Base-by-base conservation (phyloP, 2,888 invertebrate genomes). In the Auanema freiburgensis region DNA sequence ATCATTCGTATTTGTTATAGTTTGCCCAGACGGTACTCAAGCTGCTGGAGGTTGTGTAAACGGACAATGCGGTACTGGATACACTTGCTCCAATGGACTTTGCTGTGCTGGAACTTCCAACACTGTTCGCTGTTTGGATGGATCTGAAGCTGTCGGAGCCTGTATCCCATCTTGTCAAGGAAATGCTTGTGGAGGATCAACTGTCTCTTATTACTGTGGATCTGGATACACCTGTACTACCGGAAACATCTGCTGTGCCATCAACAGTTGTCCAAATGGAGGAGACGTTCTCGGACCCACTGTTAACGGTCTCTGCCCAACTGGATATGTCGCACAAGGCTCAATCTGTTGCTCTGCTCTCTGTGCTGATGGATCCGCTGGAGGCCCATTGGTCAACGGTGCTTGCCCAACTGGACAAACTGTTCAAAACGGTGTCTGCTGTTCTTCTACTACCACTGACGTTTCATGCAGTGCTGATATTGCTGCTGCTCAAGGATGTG, bases 21-120 rank as follows among this genome's bases (percentile, higher is more conserved):
- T 82, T 33, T 83, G 83, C 69, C 72, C 81, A n/a, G 83, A 83
- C 68, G 80, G 81, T 56, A 79, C 81, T 16, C 81, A 83, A 62
- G 81, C 83, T 10, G 83, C 80, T 25, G 83, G 83, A 59, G 78
- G 78, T 24, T 83, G 83, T 58, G 82, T 83, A 55, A 81, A 80
- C 71, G 80, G 81, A 49, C 76, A 74, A 42, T 83, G 83, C 69
- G 82, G 82, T 51, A 69, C 73, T 40, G 83, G 83, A 57, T 84
- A 83, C 76, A 78, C 77, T 46, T 83, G 83, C 74, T 71, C 70
- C 52, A 81, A 82, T 63, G 81, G 81, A 14, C 73, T 83, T 52
- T 83, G 83, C 74, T 83, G 83, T 59, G 70, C 77, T 42, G 74
- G 77, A 57, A 74, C 77, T 24, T 75, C 80, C 10, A 70, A 76